Evolutionary conservation across 2,113 vertebrate species (phyloP), one percentile per base, ranked within the genome.

Genomic region (Tragelaphus scriptus): DNA sequence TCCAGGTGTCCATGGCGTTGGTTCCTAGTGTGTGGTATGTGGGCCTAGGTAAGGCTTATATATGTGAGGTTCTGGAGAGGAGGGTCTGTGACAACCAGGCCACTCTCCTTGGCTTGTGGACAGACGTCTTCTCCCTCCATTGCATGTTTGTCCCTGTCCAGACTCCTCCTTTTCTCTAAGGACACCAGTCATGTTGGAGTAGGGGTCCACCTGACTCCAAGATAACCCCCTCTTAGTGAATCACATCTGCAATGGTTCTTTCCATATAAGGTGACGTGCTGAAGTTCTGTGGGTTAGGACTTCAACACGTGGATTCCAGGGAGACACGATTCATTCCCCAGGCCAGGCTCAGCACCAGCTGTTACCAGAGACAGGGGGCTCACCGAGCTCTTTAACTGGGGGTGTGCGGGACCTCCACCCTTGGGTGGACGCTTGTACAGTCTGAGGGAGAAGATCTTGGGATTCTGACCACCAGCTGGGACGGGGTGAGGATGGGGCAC

Each of bases 251-350:
- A 49, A 16, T 1, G 15, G 58, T 55, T 40, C 55, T 51, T 2
- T 89, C 49, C 61, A 40, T 17, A 65, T 19, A 9, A 94, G 88
- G 32, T 44, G 88, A 32, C 6, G 0, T 77, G 63, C 47, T 40
- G 25, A 32, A 47, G 59, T 10, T 2, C 8, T 2, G 3, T 0
- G 0, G 13, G 23, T 47, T 28, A 44, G 65, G 65, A 68, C 44
- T 13, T 28, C 65, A 68, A 9, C 28, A 2, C 1, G 1, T 17
- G n/a, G n/a, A 30, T 44, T 36, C 40, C 40, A 68, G 23, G 91
- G 10, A 28, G 44, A 49, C 6, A n/a, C 2, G 4, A 7, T 32
- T 75, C 21, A 28, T 10, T 55, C 55, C 14, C n/a, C 13, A 6
- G 3, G 16, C 47, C 30, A 44, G 91, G 17, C 53, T 58, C 32